Percentiles rank a stretch among this genome's conserved stretches.
Conservation (phyloP, 2,113 vertebrate genomes). For the Cavia aperea region DNA sequence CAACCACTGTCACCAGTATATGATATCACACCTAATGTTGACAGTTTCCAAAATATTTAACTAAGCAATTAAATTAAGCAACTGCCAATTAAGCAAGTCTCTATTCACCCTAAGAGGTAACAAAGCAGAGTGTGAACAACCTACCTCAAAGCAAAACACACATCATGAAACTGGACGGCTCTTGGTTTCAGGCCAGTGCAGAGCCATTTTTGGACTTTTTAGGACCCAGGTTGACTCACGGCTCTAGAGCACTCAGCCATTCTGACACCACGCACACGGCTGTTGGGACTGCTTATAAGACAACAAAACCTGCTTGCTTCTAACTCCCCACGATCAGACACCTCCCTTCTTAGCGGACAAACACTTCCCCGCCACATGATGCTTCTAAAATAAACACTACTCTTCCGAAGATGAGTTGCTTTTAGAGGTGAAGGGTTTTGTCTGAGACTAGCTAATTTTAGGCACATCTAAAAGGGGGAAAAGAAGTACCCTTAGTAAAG, state of each 20-base stretch:
- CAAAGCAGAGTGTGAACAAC: neutral
- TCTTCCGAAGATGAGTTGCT: neutral
- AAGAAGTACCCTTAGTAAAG: neutral
- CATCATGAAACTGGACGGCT: too few species aligned
- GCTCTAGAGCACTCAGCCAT: neutral
- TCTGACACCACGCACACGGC: neutral
- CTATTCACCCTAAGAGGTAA: neutral
- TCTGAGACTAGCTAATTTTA: neutral
- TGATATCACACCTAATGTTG: neutral
- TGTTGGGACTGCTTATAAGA: neutral
- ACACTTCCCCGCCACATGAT: neutral
- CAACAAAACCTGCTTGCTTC: neutral
- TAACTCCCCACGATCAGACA: neutral
- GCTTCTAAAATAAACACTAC: neutral
- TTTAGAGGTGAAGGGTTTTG: neutral
- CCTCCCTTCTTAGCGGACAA: neutral
- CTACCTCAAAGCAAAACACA: neutral
- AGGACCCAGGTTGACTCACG: neutral
- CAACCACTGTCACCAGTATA: neutral
- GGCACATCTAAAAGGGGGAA: neutral
- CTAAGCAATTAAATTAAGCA: neutral
- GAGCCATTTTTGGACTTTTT: neutral
- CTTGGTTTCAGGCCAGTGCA: neutral
- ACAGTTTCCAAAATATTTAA: slow-evolving; percentile 22
- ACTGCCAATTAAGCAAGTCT: neutral